Evolutionary conservation across 1,140 invertebrate species (phyloP), one percentile per base, ranked within the genome.

Genomic region (Polypedilum pembai): DNA sequence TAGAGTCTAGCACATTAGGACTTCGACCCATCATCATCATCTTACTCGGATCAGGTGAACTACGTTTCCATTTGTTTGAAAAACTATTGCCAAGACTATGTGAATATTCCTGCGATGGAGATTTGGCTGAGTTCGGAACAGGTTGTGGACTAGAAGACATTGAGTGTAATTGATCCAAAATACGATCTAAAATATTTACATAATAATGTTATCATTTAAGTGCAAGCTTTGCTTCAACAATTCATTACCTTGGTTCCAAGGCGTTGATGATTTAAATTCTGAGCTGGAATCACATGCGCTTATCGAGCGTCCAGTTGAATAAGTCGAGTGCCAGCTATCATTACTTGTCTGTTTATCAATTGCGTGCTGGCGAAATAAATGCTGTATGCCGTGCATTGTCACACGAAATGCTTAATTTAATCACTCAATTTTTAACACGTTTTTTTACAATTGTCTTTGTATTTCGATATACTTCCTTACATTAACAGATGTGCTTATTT

Each of bases 311-410:
- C 76, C 75, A 73, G 78, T 80, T 45, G 74, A 8, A 18, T 69
- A 74, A 41, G 77, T 74, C 18, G 78, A 78, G 40, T 79, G 79
- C 80, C 80, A 81, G 74, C 79, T 78, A 33, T 82, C 81, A 3
- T 73, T 20, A 66, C 81, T 82, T 7, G 80, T 56, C 75, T 82
- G 80, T 73, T 82, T 81, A 73, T 82, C 81, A n/a, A 82, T 78
- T 73, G 81, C 81, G 74, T 82, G 81, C 76, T 82, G 81, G 63
- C 81, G 79, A 77, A 80, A 81, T 72, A 82, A 78, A 77, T 82
- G 81, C 17, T 81, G 79, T 69, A 82, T 81, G 69, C 81, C 81
- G 75, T 82, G 81, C 81, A 82, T 82, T 75, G 45, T 75, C 20
- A 21, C 73, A 21, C 45, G 21, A 20, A 15, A 33, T 33, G 66